These are phyloP conservation scores for Eidolon helvum DNA, from an alignment of 2,113 vertebrate genomes.

Conservation along the genomic window DNA sequence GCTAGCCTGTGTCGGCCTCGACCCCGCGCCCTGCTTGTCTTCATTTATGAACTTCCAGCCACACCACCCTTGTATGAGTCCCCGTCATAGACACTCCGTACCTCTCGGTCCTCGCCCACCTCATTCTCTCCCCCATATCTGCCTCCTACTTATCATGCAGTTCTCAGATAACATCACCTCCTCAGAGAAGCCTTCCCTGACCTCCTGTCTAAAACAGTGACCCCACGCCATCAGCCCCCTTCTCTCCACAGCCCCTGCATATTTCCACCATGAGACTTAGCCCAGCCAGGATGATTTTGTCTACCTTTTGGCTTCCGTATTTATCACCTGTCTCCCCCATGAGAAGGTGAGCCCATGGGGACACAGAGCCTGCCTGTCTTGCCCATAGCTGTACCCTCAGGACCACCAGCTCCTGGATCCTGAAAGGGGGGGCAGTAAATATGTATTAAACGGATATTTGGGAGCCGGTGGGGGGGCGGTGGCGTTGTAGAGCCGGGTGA, in stretches of 20 bases:
- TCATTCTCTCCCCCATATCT: neutral
- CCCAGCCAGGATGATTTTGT: neutral
- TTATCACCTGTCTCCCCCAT: neutral
- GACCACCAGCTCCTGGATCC: neutral
- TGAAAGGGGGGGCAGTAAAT: neutral
- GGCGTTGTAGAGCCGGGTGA: accelerated
- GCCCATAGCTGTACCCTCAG: neutral
- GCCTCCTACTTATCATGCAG: neutral
- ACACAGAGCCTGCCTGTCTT: neutral
- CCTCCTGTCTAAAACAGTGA: neutral
- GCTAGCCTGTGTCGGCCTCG: neutral
- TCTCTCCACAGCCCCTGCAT: neutral
- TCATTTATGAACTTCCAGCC: neutral
- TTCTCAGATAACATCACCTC: neutral
- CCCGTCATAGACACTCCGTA: neutral
- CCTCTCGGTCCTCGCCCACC: neutral
- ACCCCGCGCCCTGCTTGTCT: neutral
- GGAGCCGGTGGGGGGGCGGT: no score
- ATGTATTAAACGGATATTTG: no score
- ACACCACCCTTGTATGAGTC: neutral
- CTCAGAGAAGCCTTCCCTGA: neutral
- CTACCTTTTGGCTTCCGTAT: neutral
- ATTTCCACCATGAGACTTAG: neutral
- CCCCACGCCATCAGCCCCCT: neutral
- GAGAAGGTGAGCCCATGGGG: neutral